Conservation (phyloP, 2,888 invertebrate species). For the Tyria jacobaeae region DNA sequence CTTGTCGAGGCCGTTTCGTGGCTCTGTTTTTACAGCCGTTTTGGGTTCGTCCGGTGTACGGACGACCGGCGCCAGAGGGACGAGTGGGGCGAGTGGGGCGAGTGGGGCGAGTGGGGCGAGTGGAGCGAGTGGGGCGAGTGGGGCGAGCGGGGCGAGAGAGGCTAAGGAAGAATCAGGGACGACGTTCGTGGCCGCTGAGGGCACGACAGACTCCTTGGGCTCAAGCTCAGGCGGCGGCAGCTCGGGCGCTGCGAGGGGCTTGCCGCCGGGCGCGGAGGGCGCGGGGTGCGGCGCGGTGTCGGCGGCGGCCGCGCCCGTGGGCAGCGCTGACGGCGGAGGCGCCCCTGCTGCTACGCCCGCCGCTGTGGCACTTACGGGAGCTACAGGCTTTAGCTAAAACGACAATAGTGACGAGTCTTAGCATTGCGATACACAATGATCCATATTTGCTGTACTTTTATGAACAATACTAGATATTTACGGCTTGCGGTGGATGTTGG, state of each 20-base stretch:
- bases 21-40: slow-evolving; percentile 64
- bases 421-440: not conserved
- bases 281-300: slow-evolving; percentile 47
- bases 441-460: not conserved
- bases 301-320: slow-evolving; percentile 18
- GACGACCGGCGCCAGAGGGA: slow-evolving; percentile 47
- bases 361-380: slow-evolving; percentile 45
- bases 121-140: not conserved
- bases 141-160: not conserved
- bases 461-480: slow-evolving; percentile 70
- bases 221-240: slow-evolving; percentile 31
- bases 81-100: not conserved
- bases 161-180: slow-evolving; percentile 56
- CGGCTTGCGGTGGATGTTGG: slow-evolving; percentile 70
- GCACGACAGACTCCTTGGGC: slow-evolving; percentile 44
- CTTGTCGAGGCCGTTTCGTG: slow-evolving; percentile 79
- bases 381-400: slow-evolving; percentile 59
- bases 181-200: slow-evolving; percentile 59
- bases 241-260: slow-evolving; percentile 38
- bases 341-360: slow-evolving; percentile 34
- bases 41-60: slow-evolving; percentile 63
- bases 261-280: slow-evolving; percentile 48
- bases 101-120: slow-evolving; percentile 54
- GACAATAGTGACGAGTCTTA: not conserved
- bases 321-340: slow-evolving; percentile 15